Evolutionary conservation across 2,888 invertebrate genomes (phyloP), one percentile per base, ranked within the genome.

Genomic region (Luperina testacea): DNA sequence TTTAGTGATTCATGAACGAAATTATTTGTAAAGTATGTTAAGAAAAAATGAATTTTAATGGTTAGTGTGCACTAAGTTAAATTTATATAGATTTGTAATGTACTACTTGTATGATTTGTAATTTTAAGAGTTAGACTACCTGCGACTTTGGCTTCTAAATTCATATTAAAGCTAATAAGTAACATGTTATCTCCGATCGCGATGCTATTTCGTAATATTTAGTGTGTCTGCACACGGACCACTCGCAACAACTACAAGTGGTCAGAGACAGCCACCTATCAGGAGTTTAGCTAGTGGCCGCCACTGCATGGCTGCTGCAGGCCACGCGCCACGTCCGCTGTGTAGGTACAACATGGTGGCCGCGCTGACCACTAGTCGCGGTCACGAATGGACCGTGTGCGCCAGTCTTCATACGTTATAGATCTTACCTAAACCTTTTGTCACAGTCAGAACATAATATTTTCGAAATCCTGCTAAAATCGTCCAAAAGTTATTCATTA

Each of bases 1-100:
- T 90, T 90, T 92, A 92, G 89, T 91, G 82, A 91, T 92, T 92
- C 91, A 90, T 90, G 87, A 93, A 93, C 92, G 91, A 95, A 96
- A 95, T 95, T 95, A 94, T 98, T 97, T 90, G 97, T 97, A 92
- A 97, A 93, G 84, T 97, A 96, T 89, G 97, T 97, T 90, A 85
- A 97, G 95, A 78, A 97, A 97, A 91, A 97, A 97, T 90, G 97
- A 97, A 89, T 97, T 96, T 84, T 98, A 94, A 95, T 98, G 90
- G 89, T 92, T 95, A 95, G 93, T 93, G 91, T 93, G 94, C 94
- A 93, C 92, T 95, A 94, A 94, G 92, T 89, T 92, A 93, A 93
- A 90, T 91, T 91, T 91, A 89, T 85, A 87, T 89, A 89, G 86
- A 87, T 89, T 86, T 87, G 82, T 90, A 88, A 85, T 88, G 88